Evolutionary conservation across 92 coral and sea anemone genomes (phyloP), one percentile per base, ranked within the genome.

Genomic region (Paragorgia papillata): DNA sequence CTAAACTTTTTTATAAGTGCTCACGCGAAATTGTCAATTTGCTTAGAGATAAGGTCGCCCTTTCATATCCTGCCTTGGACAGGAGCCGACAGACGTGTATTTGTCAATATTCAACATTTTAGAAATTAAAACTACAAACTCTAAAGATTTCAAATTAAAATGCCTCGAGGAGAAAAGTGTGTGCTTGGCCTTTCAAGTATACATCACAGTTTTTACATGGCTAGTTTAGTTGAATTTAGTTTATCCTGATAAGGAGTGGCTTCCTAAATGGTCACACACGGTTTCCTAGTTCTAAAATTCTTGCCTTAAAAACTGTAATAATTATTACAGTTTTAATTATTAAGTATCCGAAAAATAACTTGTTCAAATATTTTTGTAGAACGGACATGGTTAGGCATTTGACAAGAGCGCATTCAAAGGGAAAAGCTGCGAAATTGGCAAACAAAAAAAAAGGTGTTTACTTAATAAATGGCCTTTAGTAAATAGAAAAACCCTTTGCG

Each of bases 51-150:
- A 71, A 51, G 57, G 30, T 32, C 0, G 4, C 8, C 2, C 37
- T 48, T 51, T 71, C 78, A 71, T 53, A 71, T 71, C 63, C 78
- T 71, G 78, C 27, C 39, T 17, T 7, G 53, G 7, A 46, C 53
- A 7, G n/a, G n/a, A n/a, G n/a, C 15, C n/a, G 2, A 46, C 53
- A 15, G 15, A 2, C 2, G 53, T 9, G 2, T 15, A 2, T 46
- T 46, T 46, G 53, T 46, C 53, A 46, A 46, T 46, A 46, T 46
- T 46, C 14, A 6, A 6, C 53, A 15, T 46, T 46, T 46, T 46
- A 15, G 53, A 7, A 46, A 46, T 46, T 46, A 46, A 15, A 46
- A 46, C 53, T 6, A 2, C 9, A 7, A 46, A 7, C 53, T 7
- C 2, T 46, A 2, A 15, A 15, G 53, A 46, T 37, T 4, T 10